These are phyloP conservation scores for Pollachius pollachius DNA, from an alignment of 2,113 vertebrate species.

Conservation along the genomic window DNA sequence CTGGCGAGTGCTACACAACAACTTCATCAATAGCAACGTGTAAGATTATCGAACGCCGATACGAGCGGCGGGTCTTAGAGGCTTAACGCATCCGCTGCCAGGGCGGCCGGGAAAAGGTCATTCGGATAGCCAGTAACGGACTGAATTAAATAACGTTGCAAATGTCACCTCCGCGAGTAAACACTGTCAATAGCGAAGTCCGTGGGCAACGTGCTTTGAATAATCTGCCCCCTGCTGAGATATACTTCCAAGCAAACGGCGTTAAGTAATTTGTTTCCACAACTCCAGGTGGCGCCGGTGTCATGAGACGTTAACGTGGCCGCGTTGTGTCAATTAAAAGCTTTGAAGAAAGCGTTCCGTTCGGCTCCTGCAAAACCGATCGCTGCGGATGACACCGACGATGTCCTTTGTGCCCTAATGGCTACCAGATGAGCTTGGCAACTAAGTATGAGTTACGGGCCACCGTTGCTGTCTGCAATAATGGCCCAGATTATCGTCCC, in stretches of 20 bases:
- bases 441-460: constrained; percentile 68
- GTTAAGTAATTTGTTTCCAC: background rate
- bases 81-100: constrained; percentile 51
- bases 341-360: background rate
- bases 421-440: constrained; percentile 54
- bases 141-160: constrained; percentile 73
- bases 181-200: constrained; percentile 53
- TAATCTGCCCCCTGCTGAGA: constrained; percentile 19
- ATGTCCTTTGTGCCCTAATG: constrained; percentile 36
- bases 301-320: background rate
- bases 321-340: background rate
- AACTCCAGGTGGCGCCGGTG: background rate
- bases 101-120: constrained; percentile 68
- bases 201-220: constrained; percentile 41
- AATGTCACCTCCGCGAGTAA: constrained; percentile 73
- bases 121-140: constrained; percentile 64
- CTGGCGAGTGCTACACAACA: constrained; percentile 45
- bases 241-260: background rate
- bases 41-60: constrained; percentile 67
- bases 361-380: background rate
- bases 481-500: constrained; percentile 65
- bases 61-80: constrained; percentile 50
- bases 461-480: constrained; percentile 56
- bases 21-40: constrained; percentile 63
- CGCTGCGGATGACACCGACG: constrained; percentile 29